Evolutionary conservation across 2,888 invertebrate genomes (phyloP).

Genomic region (Drosophila prolongata): DNA sequence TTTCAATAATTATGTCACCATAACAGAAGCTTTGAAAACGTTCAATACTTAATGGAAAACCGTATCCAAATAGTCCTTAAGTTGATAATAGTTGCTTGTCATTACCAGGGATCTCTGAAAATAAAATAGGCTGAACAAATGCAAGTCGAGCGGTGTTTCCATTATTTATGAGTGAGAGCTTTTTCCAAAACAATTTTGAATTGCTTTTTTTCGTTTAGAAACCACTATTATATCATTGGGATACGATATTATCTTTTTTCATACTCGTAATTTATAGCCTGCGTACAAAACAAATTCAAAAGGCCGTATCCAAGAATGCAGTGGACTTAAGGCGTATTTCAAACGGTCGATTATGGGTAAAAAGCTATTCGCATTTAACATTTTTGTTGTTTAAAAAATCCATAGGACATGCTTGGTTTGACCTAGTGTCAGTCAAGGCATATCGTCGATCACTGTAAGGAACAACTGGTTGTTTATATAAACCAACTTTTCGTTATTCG

Average conservation of each 20-base stretch:
- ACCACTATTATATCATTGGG: too few relatives aligned
- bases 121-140: too few relatives aligned
- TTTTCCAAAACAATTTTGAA: background rate
- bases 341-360: background rate
- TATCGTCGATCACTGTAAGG: background rate
- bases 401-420: background rate
- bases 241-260: background rate
- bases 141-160: background rate
- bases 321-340: background rate
- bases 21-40: background rate
- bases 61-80: background rate
- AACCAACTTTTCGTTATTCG: too few relatives aligned
- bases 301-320: background rate
- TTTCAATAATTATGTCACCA: background rate
- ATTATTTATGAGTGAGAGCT: background rate
- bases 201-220: too few relatives aligned
- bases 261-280: background rate
- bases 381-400: background rate
- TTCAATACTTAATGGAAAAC: background rate
- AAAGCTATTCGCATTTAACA: background rate
- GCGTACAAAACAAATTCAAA: background rate
- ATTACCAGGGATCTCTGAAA: background rate
- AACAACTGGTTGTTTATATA: background rate
- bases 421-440: too few relatives aligned
- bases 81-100: too few relatives aligned